Percentiles rank a stretch among this genome's conserved stretches.
These are phyloP conservation scores for Enteromius viviparus DNA, from an alignment of 2,797 vertebrate species.

Conservation along the genomic window DNA sequence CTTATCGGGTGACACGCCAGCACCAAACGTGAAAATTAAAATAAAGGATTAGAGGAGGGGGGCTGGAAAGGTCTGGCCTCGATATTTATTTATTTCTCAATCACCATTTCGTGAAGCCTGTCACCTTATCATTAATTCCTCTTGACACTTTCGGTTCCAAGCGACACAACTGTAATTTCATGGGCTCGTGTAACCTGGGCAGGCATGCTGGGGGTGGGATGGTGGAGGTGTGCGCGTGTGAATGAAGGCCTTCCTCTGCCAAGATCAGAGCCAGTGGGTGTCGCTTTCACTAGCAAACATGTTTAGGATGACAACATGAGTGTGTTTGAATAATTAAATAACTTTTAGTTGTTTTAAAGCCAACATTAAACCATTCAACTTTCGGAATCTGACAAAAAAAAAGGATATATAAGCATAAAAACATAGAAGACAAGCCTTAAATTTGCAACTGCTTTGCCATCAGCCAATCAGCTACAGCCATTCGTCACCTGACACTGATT, in stretches of 20 bases:
- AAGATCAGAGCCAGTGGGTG: slow-evolving; percentile 39
- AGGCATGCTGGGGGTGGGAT: slow-evolving; percentile 44
- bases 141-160: slow-evolving; percentile 69
- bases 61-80: slow-evolving; percentile 26
- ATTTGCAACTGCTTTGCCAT: neutral
- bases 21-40: slow-evolving; percentile 71
- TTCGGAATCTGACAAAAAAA: neutral
- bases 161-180: slow-evolving; percentile 76
- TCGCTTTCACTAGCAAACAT: slow-evolving; percentile 36
- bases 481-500: slow-evolving; percentile 16
- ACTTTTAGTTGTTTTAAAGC: slow-evolving; percentile 27
- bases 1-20: slow-evolving; percentile 73
- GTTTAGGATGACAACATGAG: neutral
- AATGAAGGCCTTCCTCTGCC: slow-evolving; percentile 26
- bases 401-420: neutral
- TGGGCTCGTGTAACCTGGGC: slow-evolving; percentile 61
- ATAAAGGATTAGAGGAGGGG: slow-evolving; percentile 62
- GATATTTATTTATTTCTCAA: slow-evolving; percentile 64
- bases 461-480: slow-evolving; percentile 7
- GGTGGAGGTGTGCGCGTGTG: slow-evolving; percentile 17
- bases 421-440: neutral
- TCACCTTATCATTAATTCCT: slow-evolving; percentile 71
- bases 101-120: slow-evolving; percentile 70
- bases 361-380: too few relatives aligned
- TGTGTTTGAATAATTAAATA: slow-evolving; percentile 7